Base-by-base conservation (phyloP, 2,888 invertebrate genomes). In the Amphipoea oculea region DNA sequence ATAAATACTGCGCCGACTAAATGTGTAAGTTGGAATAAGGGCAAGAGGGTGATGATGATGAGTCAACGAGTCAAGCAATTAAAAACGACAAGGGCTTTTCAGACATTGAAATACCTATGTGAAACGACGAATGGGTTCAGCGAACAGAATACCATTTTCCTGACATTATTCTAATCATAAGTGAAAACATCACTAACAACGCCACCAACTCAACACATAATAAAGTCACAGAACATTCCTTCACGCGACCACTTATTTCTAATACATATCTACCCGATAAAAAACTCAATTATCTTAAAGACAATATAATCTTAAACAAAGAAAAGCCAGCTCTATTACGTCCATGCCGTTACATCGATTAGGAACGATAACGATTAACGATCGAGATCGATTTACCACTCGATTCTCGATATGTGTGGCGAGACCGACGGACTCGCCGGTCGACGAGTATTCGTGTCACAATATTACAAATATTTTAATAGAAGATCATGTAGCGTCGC, bases 341-440 rank as follows among this genome's bases (percentile, higher is more conserved):
- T 81, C 73, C 76, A 80, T 60, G 70, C 91, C 89, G 92, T 90
- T 92, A 91, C 20, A 88, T 90, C 91, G 89, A 92, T 92, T 91
- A 89, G 86, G 92, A 90, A 82, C 87, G 89, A 88, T 86, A 88
- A 87, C 83, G 73, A 76, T 76, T 62, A 75, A 71, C 74, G 51
- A 84, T 79, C 71, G 85, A 85, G 75, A 91, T 89, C 90, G 89
- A 87, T 91, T 87, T 85, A 82, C 78, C 65, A 83, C 85, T 89
- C 86, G 83, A 86, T 88, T 81, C 81, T 82, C 81, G 83, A 84
- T 86, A 85, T 88, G 81, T 87, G 86, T 81, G 84, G 78, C 83
- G 77, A 67, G 73, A 68, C 54, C 83, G 82, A 81, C 23, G 54
- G 20, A 2, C 20, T 54, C 20, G 20, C 5, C 51, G 2, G 51